Conservation (phyloP, 2,113 vertebrate genomes). For the Gymnobelideus leadbeateri region DNA sequence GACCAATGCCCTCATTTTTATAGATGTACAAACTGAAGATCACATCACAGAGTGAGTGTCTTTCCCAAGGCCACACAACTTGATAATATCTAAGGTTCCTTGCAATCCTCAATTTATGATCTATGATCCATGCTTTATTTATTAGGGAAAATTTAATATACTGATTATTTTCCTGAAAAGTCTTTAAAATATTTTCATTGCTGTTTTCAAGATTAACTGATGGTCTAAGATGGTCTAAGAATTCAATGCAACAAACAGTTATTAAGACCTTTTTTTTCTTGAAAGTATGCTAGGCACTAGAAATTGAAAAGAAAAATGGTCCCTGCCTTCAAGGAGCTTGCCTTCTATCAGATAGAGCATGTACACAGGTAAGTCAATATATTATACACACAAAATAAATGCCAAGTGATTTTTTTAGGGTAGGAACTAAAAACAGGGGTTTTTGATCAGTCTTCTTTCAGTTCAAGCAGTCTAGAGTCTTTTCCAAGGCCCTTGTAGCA, state of each 20-base stretch:
- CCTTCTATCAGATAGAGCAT: not conserved
- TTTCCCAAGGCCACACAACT: not conserved
- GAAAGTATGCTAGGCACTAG: not conserved
- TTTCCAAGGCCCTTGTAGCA: not conserved
- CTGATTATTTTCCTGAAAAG: not conserved
- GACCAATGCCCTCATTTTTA: not conserved
- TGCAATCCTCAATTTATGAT: not conserved
- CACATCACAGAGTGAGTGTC: not conserved
- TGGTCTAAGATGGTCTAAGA: not conserved
- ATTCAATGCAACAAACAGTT: not conserved
- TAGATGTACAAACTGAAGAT: not conserved
- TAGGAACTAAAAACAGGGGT: not conserved
- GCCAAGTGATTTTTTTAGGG: not conserved
- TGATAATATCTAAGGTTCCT: not conserved
- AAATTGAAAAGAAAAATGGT: not conserved
- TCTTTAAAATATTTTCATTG: constrained; percentile 41
- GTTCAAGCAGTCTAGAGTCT: not conserved
- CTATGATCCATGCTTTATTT: not conserved
- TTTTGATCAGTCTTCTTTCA: not conserved
- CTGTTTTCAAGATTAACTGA: constrained; percentile 29
- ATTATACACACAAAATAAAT: not conserved
- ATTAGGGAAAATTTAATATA: not conserved
- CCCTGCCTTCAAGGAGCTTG: not conserved
- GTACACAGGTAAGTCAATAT: not conserved
- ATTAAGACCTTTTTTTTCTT: not conserved